These are phyloP conservation scores for Dascillus cervinus DNA, from an alignment of 2,888 invertebrate genomes.

Conservation along the genomic window DNA sequence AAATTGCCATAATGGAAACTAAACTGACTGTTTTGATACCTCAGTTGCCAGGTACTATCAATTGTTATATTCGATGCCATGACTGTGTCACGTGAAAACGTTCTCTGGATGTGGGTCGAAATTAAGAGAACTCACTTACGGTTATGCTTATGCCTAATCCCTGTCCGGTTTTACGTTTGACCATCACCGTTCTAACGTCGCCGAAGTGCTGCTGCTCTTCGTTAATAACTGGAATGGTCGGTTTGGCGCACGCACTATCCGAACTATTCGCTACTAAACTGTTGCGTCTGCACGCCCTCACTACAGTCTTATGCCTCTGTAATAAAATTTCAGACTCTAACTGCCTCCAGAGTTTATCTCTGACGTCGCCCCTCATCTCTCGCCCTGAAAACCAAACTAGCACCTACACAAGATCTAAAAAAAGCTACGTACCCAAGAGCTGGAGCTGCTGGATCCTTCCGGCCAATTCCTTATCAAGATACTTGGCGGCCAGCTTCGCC, in stretches of 20 bases:
- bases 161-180: slow-evolving; percentile 66
- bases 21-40: too few species aligned
- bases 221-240: slow-evolving; percentile 31
- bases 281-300: slow-evolving; percentile 54
- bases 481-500: slow-evolving; percentile 76
- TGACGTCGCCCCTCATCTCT: slow-evolving; percentile 71
- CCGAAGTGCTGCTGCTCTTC: slow-evolving; percentile 41
- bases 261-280: slow-evolving; percentile 32
- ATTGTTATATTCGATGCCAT: too few species aligned
- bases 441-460: slow-evolving; percentile 81
- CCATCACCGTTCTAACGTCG: slow-evolving; percentile 55
- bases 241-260: slow-evolving; percentile 30
- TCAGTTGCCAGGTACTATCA: too few species aligned
- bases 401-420: not conserved
- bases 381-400: slow-evolving; percentile 38
- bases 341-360: slow-evolving; percentile 74
- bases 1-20: too few species aligned
- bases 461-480: slow-evolving; percentile 77
- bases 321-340: slow-evolving; percentile 80
- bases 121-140: slow-evolving; percentile 41
- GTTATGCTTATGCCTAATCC: slow-evolving; percentile 82
- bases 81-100: too few species aligned
- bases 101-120: not conserved
- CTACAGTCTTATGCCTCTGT: slow-evolving; percentile 77
- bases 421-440: slow-evolving; percentile 49